Evolutionary conservation across 2,797 vertebrate genomes (phyloP).

Genomic region (Pseudocheirus occidentalis): DNA sequence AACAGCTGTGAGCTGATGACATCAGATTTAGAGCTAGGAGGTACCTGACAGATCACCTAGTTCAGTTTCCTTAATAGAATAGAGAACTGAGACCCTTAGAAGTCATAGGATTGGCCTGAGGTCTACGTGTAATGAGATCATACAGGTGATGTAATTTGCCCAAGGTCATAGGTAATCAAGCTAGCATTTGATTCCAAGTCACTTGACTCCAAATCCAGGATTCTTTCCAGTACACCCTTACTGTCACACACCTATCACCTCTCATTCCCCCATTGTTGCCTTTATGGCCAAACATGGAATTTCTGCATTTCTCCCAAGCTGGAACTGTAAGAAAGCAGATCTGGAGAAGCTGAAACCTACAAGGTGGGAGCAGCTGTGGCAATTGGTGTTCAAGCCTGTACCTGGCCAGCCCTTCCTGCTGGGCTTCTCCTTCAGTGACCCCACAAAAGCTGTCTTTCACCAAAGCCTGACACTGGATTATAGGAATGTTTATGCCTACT

Average conservation of each 20-base stretch:
- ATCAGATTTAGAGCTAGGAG: not conserved
- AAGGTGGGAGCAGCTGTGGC: constrained; percentile 13
- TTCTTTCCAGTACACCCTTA: not conserved
- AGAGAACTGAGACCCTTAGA: not conserved
- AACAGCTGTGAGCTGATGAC: not conserved
- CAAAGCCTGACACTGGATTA: constrained; percentile 91
- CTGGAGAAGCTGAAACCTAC: constrained; percentile 50
- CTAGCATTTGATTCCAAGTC: not conserved
- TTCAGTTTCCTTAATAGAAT: not conserved
- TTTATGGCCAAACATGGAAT: not conserved
- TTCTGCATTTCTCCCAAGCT: not conserved
- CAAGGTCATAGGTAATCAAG: not conserved
- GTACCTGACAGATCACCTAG: not conserved
- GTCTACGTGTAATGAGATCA: not conserved
- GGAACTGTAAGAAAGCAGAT: not conserved
- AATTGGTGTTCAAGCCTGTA: constrained; percentile 85
- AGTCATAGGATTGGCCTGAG: not conserved
- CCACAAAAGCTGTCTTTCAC: constrained; percentile 88
- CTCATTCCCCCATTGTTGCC: not conserved
- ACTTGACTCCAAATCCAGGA: not conserved
- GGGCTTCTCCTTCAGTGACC: constrained; percentile 88
- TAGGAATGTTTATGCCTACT: constrained; percentile 89
- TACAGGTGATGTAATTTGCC: not conserved
- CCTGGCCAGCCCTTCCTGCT: constrained; percentile 90
- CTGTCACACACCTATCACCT: not conserved